These are phyloP conservation scores for Muschampia plurimacula DNA, from an alignment of 2,888 invertebrate species.

Conservation along the genomic window DNA sequence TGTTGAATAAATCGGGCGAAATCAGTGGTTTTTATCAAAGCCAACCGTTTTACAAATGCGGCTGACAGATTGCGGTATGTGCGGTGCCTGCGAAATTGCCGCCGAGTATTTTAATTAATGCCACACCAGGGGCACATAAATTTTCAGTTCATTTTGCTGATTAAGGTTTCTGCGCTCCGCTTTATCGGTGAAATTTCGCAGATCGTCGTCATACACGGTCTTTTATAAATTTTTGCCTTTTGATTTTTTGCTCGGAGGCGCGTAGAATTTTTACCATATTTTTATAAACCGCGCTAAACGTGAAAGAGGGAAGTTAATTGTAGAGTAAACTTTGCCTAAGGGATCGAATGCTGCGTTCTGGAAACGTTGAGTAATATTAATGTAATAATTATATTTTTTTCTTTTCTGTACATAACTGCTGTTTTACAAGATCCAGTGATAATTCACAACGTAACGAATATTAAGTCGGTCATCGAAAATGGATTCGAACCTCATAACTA, in stretches of 20 bases:
- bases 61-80: slow-evolving; percentile 64
- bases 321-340: slow-evolving; percentile 12
- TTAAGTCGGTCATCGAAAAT: not conserved
- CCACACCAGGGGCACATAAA: slow-evolving; percentile 66
- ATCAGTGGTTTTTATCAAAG: slow-evolving; percentile 52
- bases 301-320: slow-evolving; percentile 14
- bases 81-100: slow-evolving; percentile 54
- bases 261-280: slow-evolving; percentile 15
- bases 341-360: not conserved
- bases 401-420: not conserved
- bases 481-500: not conserved
- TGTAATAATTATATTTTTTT: not conserved
- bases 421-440: not conserved
- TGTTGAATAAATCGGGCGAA: slow-evolving; percentile 46
- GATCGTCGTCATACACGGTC: slow-evolving; percentile 35
- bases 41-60: slow-evolving; percentile 51
- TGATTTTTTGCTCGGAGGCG: slow-evolving; percentile 28
- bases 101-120: slow-evolving; percentile 77
- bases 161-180: slow-evolving; percentile 52
- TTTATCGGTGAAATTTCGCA: slow-evolving; percentile 41
- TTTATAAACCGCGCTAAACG: slow-evolving; percentile 9
- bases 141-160: slow-evolving; percentile 62
- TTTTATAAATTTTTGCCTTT: slow-evolving; percentile 31
- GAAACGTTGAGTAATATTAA: not conserved
- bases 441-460: not conserved